These are phyloP conservation scores for Acromyrmex charruanus DNA, from an alignment of 1,140 invertebrate genomes.

Conservation along the genomic window DNA sequence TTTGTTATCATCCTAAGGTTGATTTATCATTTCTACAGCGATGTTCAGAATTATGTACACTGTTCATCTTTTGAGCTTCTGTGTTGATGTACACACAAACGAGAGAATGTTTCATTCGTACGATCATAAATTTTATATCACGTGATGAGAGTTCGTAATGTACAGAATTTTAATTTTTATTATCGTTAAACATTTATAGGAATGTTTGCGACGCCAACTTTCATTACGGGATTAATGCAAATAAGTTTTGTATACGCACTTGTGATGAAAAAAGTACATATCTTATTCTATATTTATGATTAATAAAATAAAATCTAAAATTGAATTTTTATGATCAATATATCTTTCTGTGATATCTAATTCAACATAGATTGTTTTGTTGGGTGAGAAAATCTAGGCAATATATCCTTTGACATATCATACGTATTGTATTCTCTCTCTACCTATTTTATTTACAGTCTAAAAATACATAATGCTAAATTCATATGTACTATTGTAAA, in stretches of 20 bases:
- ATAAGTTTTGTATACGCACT: conserved; percentile 30
- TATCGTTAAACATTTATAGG: conserved; percentile 55
- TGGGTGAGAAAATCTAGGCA: conserved; percentile 73
- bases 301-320: conserved; percentile 46
- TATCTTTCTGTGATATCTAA: conserved; percentile 11
- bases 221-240: conserved; percentile 48
- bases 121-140: conserved; percentile 1
- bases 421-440: conserved; percentile 75
- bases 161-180: conserved; percentile 37
- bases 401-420: conserved; percentile 63
- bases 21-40: conserved; percentile 24
- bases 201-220: conserved; percentile 63
- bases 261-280: conserved; percentile 29
- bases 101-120: conserved; percentile 11
- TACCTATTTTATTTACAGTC: conserved; percentile 80
- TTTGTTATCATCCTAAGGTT: conserved; percentile 59
- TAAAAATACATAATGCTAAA: conserved; percentile 79
- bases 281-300: conserved; percentile 37
- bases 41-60: conserved; percentile 43
- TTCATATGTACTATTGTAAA: conserved; percentile 63
- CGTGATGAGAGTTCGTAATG: conserved; percentile 18
- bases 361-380: conserved; percentile 40
- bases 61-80: conserved; percentile 35
- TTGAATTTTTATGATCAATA: conserved; percentile 9
- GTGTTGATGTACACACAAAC: conserved; percentile 49